phyloP scores from a whole-genome alignment of 2,797 vertebrate species.

The Psittacula derbiana region DNA sequence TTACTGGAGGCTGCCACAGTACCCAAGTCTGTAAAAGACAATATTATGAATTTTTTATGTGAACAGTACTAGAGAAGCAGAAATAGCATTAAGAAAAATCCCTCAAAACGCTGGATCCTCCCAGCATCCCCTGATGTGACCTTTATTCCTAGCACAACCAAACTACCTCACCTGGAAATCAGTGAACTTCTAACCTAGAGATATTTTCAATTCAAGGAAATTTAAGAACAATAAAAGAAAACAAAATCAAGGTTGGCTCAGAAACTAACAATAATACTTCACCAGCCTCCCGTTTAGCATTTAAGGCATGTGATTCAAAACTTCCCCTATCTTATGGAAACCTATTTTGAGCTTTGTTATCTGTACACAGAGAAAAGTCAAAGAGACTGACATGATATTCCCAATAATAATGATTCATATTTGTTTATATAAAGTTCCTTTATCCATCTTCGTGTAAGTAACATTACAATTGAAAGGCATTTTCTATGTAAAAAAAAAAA shows the following conservation, averaged over 20 bases:
- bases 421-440: neutral
- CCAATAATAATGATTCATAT: neutral
- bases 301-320: neutral
- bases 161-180: neutral
- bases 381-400: neutral
- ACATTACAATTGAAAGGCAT: neutral
- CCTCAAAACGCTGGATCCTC: neutral
- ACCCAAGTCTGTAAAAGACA: neutral
- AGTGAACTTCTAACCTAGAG: neutral
- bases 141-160: neutral
- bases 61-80: neutral
- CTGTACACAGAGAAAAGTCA: neutral
- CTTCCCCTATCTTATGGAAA: neutral
- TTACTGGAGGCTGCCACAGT: neutral
- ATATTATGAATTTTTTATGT: neutral
- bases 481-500: neutral
- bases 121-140: neutral
- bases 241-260: neutral
- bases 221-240: neutral
- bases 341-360: neutral
- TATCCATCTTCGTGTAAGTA: neutral
- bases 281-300: neutral
- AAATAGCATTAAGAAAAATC: neutral
- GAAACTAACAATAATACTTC: neutral
- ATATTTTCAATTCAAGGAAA: neutral